These are phyloP conservation scores for Mustela lutreola DNA, from an alignment of 2,113 vertebrate species.

Conservation along the genomic window DNA sequence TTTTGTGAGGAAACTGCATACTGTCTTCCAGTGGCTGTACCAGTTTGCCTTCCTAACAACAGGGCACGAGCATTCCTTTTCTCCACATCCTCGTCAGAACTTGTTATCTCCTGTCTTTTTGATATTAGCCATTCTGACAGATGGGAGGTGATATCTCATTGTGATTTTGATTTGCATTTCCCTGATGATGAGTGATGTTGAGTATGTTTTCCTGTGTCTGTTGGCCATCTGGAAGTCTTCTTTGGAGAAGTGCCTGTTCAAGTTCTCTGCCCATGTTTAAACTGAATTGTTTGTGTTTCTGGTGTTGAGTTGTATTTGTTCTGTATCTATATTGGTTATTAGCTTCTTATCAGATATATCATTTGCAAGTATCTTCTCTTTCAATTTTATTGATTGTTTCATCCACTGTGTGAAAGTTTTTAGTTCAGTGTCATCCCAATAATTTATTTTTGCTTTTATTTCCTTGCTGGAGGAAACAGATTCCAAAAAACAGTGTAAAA, in stretches of 20 bases:
- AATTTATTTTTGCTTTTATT: background rate
- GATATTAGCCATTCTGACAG: background rate
- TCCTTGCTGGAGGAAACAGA: background rate
- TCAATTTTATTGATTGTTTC: background rate
- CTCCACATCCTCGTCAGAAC: background rate
- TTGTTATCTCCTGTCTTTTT: background rate
- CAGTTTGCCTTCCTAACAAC: background rate
- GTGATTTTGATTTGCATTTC: background rate
- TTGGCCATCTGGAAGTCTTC: background rate
- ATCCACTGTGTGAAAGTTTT: background rate
- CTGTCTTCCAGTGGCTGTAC: background rate
- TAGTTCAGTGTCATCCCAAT: background rate
- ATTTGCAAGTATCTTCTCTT: background rate
- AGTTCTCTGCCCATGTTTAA: background rate
- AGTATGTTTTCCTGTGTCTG: background rate
- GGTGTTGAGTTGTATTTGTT: background rate
- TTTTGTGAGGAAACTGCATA: background rate
- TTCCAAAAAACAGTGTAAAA: background rate
- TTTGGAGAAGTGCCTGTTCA: background rate
- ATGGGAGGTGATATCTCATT: background rate
- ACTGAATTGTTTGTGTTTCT: background rate
- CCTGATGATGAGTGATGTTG: background rate
- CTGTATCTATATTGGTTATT: background rate
- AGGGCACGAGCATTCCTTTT: background rate
- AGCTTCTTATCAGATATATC: background rate